phyloP scores from a whole-genome alignment of 1,140 invertebrate genomes.

The Temnothorax longispinosus region DNA sequence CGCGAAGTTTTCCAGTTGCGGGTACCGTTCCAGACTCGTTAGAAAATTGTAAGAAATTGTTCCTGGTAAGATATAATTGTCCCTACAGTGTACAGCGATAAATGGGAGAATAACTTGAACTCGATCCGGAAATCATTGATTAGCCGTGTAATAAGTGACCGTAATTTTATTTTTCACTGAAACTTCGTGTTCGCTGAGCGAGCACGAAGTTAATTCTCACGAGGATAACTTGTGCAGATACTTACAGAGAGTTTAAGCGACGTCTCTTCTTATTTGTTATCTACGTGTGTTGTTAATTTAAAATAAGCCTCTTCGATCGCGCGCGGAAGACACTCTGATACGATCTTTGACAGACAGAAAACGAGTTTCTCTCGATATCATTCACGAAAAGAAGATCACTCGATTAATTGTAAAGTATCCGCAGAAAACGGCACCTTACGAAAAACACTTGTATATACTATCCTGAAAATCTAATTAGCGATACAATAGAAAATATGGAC shows the following conservation, averaged over 20 bases:
- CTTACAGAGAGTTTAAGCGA: background rate
- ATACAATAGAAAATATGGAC: background rate
- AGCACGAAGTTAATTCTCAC: background rate
- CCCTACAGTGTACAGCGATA: background rate
- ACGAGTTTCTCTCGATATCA: slow-evolving; percentile 20
- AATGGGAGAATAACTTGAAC: slow-evolving; percentile 25
- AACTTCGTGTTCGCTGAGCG: background rate
- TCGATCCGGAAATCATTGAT: slow-evolving; percentile 43
- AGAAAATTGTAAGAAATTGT: slow-evolving; percentile 44
- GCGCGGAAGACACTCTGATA: background rate
- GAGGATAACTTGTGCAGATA: background rate
- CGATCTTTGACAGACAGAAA: slow-evolving; percentile 10
- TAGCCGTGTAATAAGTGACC: slow-evolving; percentile 6
- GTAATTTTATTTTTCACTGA: background rate
- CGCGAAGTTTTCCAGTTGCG: slow-evolving; percentile 13
- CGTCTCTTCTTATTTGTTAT: background rate
- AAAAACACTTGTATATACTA: background rate
- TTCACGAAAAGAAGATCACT: background rate
- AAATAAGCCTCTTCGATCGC: background rate
- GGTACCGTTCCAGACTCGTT: slow-evolving; percentile 33
- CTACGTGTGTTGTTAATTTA: background rate
- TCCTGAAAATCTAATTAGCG: slow-evolving; percentile 5
- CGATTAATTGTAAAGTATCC: slow-evolving; percentile 2
- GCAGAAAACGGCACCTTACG: background rate
- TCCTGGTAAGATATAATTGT: slow-evolving; percentile 32